Conservation (phyloP, 2,113 vertebrate genomes). For the Semicossyphus pulcher region DNA sequence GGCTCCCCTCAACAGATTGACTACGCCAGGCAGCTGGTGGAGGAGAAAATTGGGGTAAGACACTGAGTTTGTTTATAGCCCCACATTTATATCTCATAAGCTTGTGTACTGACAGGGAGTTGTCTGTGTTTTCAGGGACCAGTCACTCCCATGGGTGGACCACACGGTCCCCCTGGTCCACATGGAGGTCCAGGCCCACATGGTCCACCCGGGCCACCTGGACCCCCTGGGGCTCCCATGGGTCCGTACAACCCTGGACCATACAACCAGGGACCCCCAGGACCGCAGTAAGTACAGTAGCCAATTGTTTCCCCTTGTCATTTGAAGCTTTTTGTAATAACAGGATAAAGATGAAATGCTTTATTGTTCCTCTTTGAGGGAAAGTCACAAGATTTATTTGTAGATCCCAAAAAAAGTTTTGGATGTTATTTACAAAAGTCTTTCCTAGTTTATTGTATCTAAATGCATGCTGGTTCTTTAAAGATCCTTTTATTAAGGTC, state of each 20-base stretch:
- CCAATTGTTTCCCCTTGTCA: neutral
- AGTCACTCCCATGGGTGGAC: conserved; percentile 94
- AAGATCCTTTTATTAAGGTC: too few species aligned
- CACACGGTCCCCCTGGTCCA: conserved; percentile 95
- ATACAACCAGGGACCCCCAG: conserved; percentile 96
- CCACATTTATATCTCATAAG: neutral
- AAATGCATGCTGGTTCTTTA: too few species aligned
- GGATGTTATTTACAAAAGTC: too few species aligned
- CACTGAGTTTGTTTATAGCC: neutral
- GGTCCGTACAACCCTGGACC: conserved; percentile 97
- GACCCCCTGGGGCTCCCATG: conserved; percentile 93
- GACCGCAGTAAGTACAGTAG: conserved; percentile 91
- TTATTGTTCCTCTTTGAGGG: too few species aligned
- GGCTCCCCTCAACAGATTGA: conserved; percentile 97
- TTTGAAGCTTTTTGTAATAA: too few species aligned
- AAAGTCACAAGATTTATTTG: too few species aligned
- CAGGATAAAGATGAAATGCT: too few species aligned
- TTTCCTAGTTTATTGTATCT: too few species aligned
- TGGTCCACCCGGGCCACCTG: conserved; percentile 92
- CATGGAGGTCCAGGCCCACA: conserved; percentile 96
- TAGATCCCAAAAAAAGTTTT: too few species aligned
- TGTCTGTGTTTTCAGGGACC: conserved; percentile 85
- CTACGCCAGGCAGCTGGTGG: conserved; percentile 96
- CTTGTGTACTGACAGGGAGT: neutral
- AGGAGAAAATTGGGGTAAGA: conserved; percentile 98